Conservation (phyloP, 2,113 vertebrate species). For the Malurus alboscapulatus region DNA sequence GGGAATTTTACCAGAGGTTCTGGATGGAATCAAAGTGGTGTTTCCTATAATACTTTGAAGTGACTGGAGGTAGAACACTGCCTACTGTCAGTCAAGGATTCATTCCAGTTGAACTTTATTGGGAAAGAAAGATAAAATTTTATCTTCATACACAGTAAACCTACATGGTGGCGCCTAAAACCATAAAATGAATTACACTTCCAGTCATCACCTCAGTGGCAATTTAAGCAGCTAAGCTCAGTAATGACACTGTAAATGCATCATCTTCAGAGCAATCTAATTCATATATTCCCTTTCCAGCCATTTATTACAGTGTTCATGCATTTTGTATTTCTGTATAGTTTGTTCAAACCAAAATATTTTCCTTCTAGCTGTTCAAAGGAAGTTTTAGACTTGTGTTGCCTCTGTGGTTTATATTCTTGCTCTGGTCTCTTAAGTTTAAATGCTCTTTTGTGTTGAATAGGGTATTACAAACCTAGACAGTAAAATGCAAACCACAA, state of each 20-base stretch:
- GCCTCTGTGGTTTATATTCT: slow-evolving; percentile 4
- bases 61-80: background rate
- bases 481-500: background rate
- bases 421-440: background rate
- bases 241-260: slow-evolving; percentile 21
- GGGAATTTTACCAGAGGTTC: background rate
- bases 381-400: background rate
- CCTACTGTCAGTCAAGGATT: background rate
- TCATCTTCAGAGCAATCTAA: slow-evolving; percentile 32
- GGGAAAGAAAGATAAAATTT: slow-evolving; percentile 36
- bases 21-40: background rate
- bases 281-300: slow-evolving; percentile 23
- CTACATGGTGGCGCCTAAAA: slow-evolving; percentile 3
- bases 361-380: slow-evolving; percentile 34
- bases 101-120: background rate
- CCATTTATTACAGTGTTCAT: background rate
- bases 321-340: slow-evolving; percentile 26
- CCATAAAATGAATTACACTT: slow-evolving; percentile 33
- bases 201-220: slow-evolving; percentile 17
- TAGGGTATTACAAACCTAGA: background rate
- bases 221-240: slow-evolving; percentile 29
- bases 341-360: slow-evolving; percentile 15
- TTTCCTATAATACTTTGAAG: background rate
- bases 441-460: background rate
- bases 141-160: slow-evolving; percentile 28